Percentiles rank a stretch among this genome's conserved stretches.
Evolutionary conservation across 2,888 invertebrate species (phyloP).

Genomic region (Plusia festucae): DNA sequence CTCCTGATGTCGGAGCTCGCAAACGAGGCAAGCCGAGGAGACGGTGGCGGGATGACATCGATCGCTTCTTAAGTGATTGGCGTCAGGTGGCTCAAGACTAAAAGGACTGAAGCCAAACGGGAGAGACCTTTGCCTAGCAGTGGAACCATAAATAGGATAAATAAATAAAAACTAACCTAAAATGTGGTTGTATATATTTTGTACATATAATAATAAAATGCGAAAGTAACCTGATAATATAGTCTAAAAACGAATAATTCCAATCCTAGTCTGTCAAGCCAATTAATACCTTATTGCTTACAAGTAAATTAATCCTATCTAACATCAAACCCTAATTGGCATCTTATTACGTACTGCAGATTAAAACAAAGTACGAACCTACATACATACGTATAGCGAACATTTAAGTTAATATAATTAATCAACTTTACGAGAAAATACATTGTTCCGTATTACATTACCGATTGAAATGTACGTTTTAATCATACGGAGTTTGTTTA

Average conservation of each 20-base stretch:
- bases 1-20: no score
- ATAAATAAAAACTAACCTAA: no score
- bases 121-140: no score
- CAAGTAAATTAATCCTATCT: constrained; percentile 62
- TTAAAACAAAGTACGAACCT: constrained; percentile 26
- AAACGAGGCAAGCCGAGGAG: no score
- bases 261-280: constrained; percentile 16
- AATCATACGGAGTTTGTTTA: neutral
- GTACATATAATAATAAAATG: neutral
- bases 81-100: no score
- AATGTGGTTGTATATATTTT: no score
- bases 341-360: constrained; percentile 58
- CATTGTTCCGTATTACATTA: neutral
- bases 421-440: constrained; percentile 1
- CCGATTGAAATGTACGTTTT: neutral
- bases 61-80: no score
- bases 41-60: no score
- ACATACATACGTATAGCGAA: constrained; percentile 16
- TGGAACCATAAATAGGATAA: no score
- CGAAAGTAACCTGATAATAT: neutral
- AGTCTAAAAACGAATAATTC: constrained; percentile 9
- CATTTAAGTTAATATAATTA: constrained; percentile 20
- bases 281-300: constrained; percentile 49
- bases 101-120: no score
- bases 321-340: constrained; percentile 62